Conservation (phyloP, 2,888 invertebrate species). For the Timema cristinae region DNA sequence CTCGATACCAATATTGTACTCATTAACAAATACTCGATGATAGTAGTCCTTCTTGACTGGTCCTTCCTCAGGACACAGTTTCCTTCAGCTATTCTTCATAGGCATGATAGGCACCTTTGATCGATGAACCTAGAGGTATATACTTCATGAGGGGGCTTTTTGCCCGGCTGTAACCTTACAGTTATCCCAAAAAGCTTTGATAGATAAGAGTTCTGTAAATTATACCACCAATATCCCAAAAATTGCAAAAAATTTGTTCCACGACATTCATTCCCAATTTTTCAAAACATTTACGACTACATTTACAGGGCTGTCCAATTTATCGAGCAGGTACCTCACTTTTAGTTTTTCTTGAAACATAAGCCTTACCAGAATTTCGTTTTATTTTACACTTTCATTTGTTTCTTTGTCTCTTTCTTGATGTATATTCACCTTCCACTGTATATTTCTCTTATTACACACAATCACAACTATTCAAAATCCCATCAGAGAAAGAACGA, state of each 20-base stretch:
- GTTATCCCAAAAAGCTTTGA: not conserved
- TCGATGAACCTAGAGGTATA: no score
- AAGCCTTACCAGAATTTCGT: not conserved
- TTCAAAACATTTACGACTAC: conserved; percentile 7
- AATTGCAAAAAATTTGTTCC: no score
- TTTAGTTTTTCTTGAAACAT: conserved; percentile 14
- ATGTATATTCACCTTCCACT: not conserved
- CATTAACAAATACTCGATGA: no score
- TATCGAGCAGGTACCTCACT: not conserved
- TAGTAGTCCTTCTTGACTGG: no score
- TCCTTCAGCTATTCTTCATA: no score
- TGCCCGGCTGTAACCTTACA: not conserved
- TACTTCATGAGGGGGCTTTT: no score
- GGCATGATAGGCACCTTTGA: no score
- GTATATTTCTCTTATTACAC: not conserved
- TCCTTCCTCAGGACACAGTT: no score
- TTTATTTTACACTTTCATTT: not conserved
- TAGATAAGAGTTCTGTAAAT: conserved; percentile 9
- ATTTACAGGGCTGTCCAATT: conserved; percentile 5
- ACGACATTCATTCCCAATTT: no score
- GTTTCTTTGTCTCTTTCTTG: not conserved
- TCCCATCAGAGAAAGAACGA: not conserved
- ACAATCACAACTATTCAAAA: not conserved
- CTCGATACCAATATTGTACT: no score
- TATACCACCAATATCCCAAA: no score